Evolutionary conservation across 2,888 invertebrate genomes (phyloP), one percentile per base, ranked within the genome.

Genomic region (Argynnis bischoffii): DNA sequence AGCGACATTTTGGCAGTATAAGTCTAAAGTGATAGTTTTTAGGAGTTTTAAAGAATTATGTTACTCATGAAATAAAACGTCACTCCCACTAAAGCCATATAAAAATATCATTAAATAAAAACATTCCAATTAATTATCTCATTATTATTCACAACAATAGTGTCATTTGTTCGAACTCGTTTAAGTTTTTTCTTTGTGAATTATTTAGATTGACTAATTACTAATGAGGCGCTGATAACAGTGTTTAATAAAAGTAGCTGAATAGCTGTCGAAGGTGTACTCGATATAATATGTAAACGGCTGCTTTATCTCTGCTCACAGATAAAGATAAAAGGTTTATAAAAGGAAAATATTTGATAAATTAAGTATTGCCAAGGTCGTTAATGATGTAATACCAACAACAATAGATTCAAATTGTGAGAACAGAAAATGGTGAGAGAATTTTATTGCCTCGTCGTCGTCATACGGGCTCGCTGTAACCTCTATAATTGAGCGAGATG

Each of bases 321-420:
- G 64, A 69, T 69, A 71, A 71, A 56, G 59, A 59, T 53, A 75
- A 78, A 78, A 72, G 66, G 69, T 74, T 66, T 75, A 72, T 78
- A 84, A 80, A 79, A 79, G 77, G 80, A 76, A 80, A 83, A 81
- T 83, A 81, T 81, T 82, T 79, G 80, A 81, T 83, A 80, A 80
- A 79, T 80, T 78, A 82, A 81, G 79, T 77, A 79, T 71, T 76
- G 75, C 75, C 88, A 89, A 89, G 90, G 90, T 81, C 87, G 78
- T 65, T 77, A 79, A 79, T 89, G 85, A 89, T 87, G 89, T 89
- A 87, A 89, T 79, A 79, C 76, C 78, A 79, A 78, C 78, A 81
- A 84, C 81, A 84, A 85, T 83, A 82, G 78, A 76, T 74, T 76
- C 74, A 74, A 76, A 78, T 82, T 81, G 80, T 80, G 78, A 78